Evolutionary conservation across 1,140 invertebrate genomes (phyloP).

Genomic region (Vanessa atalanta): DNA sequence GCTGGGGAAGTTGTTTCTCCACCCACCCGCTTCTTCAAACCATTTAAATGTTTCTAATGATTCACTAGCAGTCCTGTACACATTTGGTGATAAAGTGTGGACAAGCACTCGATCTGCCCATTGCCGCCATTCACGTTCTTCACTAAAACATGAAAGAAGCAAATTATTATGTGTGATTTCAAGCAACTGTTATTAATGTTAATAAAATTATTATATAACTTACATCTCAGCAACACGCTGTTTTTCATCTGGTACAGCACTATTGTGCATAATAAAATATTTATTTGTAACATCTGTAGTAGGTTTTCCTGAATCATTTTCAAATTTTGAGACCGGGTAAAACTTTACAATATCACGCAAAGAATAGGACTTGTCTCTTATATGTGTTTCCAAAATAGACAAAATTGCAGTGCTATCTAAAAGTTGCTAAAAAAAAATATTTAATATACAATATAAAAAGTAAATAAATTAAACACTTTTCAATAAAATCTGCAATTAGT

Average conservation of each 20-base stretch:
- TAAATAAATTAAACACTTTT: not conserved
- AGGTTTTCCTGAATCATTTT: slow-evolving; percentile 85
- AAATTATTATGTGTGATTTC: no score
- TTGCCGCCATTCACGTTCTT: slow-evolving; percentile 96
- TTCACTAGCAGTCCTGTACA: slow-evolving; percentile 93
- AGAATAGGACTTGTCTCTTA: slow-evolving; percentile 84
- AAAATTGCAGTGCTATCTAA: slow-evolving; percentile 97
- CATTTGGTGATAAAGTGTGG: slow-evolving; percentile 97
- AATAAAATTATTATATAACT: slow-evolving; percentile 58
- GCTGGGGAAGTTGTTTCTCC: slow-evolving; percentile 92
- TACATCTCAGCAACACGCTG: slow-evolving; percentile 84
- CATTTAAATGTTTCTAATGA: slow-evolving; percentile 94
- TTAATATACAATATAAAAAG: slow-evolving; percentile 6
- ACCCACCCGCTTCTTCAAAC: slow-evolving; percentile 95
- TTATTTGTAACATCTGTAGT: slow-evolving; percentile 94
- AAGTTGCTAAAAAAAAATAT: slow-evolving; percentile 85
- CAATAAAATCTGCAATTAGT: slow-evolving; percentile 25
- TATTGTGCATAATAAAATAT: slow-evolving; percentile 96
- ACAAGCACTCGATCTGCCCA: slow-evolving; percentile 97
- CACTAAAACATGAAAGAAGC: slow-evolving; percentile 80
- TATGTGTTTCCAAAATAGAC: slow-evolving; percentile 90
- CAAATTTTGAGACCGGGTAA: slow-evolving; percentile 89
- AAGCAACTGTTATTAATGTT: not conserved
- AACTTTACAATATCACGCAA: slow-evolving; percentile 88
- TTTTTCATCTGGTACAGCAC: slow-evolving; percentile 73